Evolutionary conservation across 2,888 invertebrate species (phyloP), one percentile per base, ranked within the genome.

Genomic region (Drosophila robusta): DNA sequence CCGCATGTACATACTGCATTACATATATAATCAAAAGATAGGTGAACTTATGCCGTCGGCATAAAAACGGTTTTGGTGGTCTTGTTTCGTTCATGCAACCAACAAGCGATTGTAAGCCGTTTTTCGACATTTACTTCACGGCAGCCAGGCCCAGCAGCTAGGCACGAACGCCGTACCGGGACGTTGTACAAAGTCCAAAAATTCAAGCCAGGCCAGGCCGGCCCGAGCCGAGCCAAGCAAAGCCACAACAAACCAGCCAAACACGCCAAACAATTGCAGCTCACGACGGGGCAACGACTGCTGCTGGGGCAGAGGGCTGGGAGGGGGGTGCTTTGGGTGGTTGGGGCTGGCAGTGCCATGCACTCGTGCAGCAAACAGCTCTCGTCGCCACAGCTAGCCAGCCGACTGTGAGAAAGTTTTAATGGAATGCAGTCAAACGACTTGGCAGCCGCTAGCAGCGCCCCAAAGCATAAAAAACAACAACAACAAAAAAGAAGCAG

Each of bases 391-490:
- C 44, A 65, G 72, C 70, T 61, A 61, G 54, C 78, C 52, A 60
- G 56, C 55, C 65, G 81, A 91, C 91, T 92, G 91, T 92, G 92
- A 92, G 91, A 91, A 91, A 91, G 91, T 91, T 91, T 91, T 90
- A 89, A 90, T 92, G 91, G 91, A 91, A 91, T 91, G 91, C 91
- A 88, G 91, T 92, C 90, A 89, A 90, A 90, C 91, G 74, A 84
- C 89, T 87, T 52, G 56, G 71, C 75, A 77, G 75, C 75, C 82
- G 63, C 73, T 69, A 77, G 78, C 78, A 69, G 60, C 67, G 64
- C 65, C 56, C 49, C 70, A 66, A 64, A 60, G 67, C 80, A 75
- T 70, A 68, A 70, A 66, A 65, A 67, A 32, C 11, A 32, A 46
- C 5, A 29, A 69, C 66, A 70, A 66, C 57, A 67, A 34, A 34